A percentile compares a stretch with the other conserved stretches of the same genome.
These are phyloP conservation scores for Agrochola litura DNA, from an alignment of 2,888 invertebrate species.

Conservation along the genomic window DNA sequence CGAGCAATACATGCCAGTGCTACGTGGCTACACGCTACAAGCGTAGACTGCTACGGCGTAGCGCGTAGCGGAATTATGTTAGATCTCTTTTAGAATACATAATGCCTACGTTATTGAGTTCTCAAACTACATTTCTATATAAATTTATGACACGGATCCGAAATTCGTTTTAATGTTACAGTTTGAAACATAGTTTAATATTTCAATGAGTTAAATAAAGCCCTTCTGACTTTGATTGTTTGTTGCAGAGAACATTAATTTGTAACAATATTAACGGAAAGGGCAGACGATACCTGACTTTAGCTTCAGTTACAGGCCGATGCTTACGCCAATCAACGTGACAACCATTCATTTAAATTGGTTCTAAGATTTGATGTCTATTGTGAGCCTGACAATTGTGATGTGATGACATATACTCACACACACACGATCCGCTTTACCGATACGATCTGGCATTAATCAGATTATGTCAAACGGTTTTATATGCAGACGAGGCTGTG, in stretches of 20 bases:
- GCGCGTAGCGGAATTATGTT: constrained; percentile 47
- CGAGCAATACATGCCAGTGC: constrained; percentile 28
- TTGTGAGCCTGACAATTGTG: not conserved
- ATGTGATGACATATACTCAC: constrained; percentile 18
- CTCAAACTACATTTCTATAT: constrained; percentile 43
- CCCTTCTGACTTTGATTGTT: constrained; percentile 11
- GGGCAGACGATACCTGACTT: not conserved
- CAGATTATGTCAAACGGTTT: constrained; percentile 43
- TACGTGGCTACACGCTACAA: constrained; percentile 58
- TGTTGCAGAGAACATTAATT: not conserved
- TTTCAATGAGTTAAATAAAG: constrained; percentile 29
- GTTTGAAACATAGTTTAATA: constrained; percentile 11
- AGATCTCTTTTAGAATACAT: constrained; percentile 55
- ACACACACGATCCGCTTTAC: not conserved
- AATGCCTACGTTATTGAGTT: constrained; percentile 43
- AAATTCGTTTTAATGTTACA: constrained; percentile 39
- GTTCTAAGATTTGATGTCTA: constrained; percentile 9
- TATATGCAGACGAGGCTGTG: constrained; percentile 33
- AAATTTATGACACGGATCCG: constrained; percentile 39
- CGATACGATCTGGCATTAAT: constrained; percentile 55
- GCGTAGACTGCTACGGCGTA: constrained; percentile 56
- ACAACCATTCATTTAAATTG: constrained; percentile 23
- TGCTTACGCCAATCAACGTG: constrained; percentile 4
- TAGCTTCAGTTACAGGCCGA: not conserved
- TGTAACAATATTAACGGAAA: constrained; percentile 13